A percentile compares a stretch with the other conserved stretches of the same genome.
Evolutionary conservation across 2,113 vertebrate genomes (phyloP).

Genomic region (Callionymus lyra): DNA sequence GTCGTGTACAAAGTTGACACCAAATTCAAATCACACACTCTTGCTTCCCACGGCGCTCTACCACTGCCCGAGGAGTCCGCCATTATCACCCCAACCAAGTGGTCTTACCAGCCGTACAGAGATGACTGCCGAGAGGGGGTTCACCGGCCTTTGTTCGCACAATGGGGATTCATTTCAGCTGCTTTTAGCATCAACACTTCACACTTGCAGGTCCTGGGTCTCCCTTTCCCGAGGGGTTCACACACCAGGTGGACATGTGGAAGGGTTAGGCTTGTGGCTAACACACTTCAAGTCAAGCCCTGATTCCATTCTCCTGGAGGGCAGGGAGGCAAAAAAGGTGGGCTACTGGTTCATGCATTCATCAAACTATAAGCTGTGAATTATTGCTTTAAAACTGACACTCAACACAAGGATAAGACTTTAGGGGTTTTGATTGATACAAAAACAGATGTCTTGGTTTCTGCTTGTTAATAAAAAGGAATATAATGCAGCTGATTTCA

Average conservation of each 20-base stretch:
- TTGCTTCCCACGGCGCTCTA: conserved; percentile 2
- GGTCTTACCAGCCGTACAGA: conserved; percentile 27
- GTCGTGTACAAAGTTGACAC: conserved; percentile 15
- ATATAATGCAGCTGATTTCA: too few species aligned
- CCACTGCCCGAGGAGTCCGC: conserved; percentile 24
- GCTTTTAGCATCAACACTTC: conserved; percentile 46
- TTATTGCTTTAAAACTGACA: too few species aligned
- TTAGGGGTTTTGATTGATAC: too few species aligned
- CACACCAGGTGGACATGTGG: conserved; percentile 50
- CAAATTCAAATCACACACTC: conserved; percentile 20
- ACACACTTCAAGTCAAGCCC: conserved; percentile 18
- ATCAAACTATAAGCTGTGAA: too few species aligned
- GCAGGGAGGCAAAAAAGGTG: too few species aligned
- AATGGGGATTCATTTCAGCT: conserved; percentile 59
- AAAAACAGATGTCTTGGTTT: too few species aligned
- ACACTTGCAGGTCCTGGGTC: conserved; percentile 32
- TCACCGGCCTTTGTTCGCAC: conserved; percentile 39
- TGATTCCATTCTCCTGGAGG: too few species aligned
- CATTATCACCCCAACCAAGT: conserved; percentile 7
- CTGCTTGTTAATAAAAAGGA: too few species aligned
- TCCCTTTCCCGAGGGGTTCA: conserved; percentile 41
- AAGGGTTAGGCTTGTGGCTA: conserved; percentile 32
- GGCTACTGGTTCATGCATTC: too few species aligned
- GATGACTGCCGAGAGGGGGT: conserved; percentile 18
- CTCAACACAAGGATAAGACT: too few species aligned